Base-by-base conservation (phyloP, 2,797 vertebrate species). In the Jordanella pulchra region DNA sequence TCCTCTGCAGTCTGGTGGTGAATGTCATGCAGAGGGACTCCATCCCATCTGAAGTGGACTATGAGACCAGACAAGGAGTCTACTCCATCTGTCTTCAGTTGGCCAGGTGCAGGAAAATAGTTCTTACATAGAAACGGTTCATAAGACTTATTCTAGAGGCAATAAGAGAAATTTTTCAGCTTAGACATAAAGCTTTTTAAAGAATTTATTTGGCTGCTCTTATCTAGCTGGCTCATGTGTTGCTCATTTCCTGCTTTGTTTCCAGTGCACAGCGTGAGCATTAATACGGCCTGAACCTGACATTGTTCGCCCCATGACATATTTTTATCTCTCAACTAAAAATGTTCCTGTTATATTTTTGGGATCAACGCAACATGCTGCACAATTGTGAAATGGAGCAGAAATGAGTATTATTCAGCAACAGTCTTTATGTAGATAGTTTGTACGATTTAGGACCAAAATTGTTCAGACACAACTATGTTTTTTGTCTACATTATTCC, bases 11-110 rank as follows among this genome's bases (percentile, higher is more conserved):
- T 86, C 93, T 99, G 95, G 98, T 99, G 90, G 98, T 99, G 79
- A 99, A 98, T 81, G 98, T 99, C 64, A 99, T 99, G 98, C 98
- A 99, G 92, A 96, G 97, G 88, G 98, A 99, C 79, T 99, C 98
- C 73, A 97, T 99, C 80, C 98, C 98, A n/a, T 96, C 98, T 54
- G 98, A 99, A 91, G 98, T 99, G 58, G 98, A 99, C 93, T 99
- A 99, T 76, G 98, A 99, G 91, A 99, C 98, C 73, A 95, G 98
- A 87, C 98, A 99, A 84, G 98, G 98, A 45, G 97, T 99, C 83
- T 99, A 99, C 83, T 99, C 98, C 53, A 99, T 99, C 90, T 99
- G 98, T 82, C 95, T 99, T 30, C 98, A 99, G 67, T 92, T 99
- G 80, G 98, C 98, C 88, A 97, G 98, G 98, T 99, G 78, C 23